phyloP scores from a whole-genome alignment of 1,140 invertebrate species.

The Drosophila funebris region DNA sequence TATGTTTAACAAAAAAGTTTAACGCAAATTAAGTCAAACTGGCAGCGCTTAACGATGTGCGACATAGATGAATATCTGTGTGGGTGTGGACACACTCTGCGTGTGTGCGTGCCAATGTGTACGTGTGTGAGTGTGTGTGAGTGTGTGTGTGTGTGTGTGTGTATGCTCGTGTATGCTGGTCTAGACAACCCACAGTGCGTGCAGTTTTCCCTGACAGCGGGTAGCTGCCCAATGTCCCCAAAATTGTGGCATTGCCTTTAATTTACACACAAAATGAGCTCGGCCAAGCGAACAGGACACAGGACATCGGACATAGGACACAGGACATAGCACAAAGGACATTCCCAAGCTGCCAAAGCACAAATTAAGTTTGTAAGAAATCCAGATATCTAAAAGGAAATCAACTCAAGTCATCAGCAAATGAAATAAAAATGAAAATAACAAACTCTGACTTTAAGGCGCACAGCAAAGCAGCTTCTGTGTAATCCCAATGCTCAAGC shows the following conservation, averaged over 20 bases:
- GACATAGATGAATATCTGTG: constrained; percentile 71
- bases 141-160: constrained; percentile 5
- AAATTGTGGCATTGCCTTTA: constrained; percentile 38
- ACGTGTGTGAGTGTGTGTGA: background rate
- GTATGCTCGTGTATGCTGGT: constrained; percentile 8
- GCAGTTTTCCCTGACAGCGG: constrained; percentile 23
- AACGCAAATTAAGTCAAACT: constrained; percentile 82
- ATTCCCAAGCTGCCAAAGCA: constrained; percentile 20
- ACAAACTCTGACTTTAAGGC: constrained; percentile 17
- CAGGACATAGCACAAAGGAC: constrained; percentile 3
- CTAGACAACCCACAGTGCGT: constrained; percentile 27
- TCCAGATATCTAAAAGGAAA: constrained; percentile 52
- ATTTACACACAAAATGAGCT: constrained; percentile 58
- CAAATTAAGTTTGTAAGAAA: constrained; percentile 65
- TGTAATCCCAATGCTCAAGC: background rate
- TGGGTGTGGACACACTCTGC: constrained; percentile 26
- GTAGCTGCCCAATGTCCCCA: constrained; percentile 24
- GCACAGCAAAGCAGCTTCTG: too few relatives aligned
- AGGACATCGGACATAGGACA: constrained; percentile 16
- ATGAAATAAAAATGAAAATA: constrained; percentile 44
- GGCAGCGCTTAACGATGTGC: constrained; percentile 80
- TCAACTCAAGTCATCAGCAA: constrained; percentile 50
- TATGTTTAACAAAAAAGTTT: constrained; percentile 81
- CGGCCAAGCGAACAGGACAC: constrained; percentile 11
- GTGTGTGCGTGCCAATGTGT: too few relatives aligned